Percentiles rank a stretch among this genome's conserved stretches.
Evolutionary conservation across 1,140 invertebrate species (phyloP).

Genomic region (Anastrepha ludens): DNA sequence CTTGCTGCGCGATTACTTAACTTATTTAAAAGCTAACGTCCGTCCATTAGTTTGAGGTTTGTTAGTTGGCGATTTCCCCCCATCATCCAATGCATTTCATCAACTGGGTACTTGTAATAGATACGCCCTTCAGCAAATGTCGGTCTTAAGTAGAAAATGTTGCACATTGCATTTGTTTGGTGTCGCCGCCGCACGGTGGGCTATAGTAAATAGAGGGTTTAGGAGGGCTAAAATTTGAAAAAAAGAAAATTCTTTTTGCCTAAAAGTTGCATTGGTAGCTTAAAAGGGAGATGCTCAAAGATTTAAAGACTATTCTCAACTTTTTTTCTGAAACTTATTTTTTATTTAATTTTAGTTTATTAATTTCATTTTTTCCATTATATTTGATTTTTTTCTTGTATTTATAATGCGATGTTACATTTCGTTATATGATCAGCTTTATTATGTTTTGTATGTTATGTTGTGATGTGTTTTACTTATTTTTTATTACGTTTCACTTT

Average conservation of each 20-base stretch:
- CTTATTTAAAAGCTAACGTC: conserved; percentile 10
- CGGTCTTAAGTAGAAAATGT: background rate
- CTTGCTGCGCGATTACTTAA: conserved; percentile 2
- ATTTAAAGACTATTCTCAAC: too few relatives aligned
- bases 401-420: too few relatives aligned
- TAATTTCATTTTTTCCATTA: too few relatives aligned
- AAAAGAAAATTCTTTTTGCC: background rate
- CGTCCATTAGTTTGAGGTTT: background rate
- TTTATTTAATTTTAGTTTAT: too few relatives aligned
- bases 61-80: background rate
- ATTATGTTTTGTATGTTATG: too few relatives aligned
- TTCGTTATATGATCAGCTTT: too few relatives aligned
- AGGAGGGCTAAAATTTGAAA: background rate
- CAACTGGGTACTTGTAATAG: background rate
- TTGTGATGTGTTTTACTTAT: too few relatives aligned
- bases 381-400: too few relatives aligned
- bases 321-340: too few relatives aligned
- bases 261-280: too few relatives aligned
- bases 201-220: background rate
- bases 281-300: too few relatives aligned
- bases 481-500: too few relatives aligned
- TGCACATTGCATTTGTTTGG: background rate
- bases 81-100: conserved; percentile 25
- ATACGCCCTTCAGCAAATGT: conserved; percentile 29
- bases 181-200: background rate